Base-by-base conservation (phyloP, 2,888 invertebrate species). In the Agriopis marginaria region DNA sequence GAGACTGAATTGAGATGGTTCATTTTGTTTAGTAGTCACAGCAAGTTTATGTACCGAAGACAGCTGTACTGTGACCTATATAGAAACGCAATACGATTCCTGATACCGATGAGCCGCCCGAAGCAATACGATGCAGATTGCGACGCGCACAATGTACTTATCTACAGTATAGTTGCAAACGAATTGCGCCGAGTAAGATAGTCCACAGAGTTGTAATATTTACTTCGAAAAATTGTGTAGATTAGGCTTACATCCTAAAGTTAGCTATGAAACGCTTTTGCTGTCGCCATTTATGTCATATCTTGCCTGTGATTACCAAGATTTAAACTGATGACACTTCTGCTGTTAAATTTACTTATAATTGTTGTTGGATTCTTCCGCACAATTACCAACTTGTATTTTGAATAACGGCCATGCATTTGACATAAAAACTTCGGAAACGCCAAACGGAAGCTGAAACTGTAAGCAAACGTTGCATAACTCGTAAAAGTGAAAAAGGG, bases 81-180 rank as follows among this genome's bases (percentile, higher is more conserved):
- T 89, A 78, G 80, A 75, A 75, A 49, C 77, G 80, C 85, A 86
- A 86, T 87, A 83, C 86, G 85, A 86, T 86, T 86, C 82, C 81
- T 79, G 84, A 87, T 87, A 85, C 81, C 79, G 79, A 79, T 71
- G 76, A 79, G 79, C 79, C 79, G 87, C 86, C 83, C 77, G 80
- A 77, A 83, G 88, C 86, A 77, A 83, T 85, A 84, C 84, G 81
- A 82, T 86, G 85, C 82, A 87, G 82, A 89, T 87, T 84, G 80
- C 65, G n/a, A 49, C 11, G 9, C 14, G 60, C 45, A 32, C 9
- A 17, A 40, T 17, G 66, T 63, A 74, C 67, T 61, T 45, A 14
- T 0, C 8, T 44, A 14, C 8, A 32, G 9, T 47, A 47, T 49
- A 60, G 11, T 32, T 40, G 12, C 40, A 54, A n/a, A 3, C 3